Percentiles rank a stretch among this genome's conserved stretches.
Conservation (phyloP, 2,797 vertebrate genomes). For the Heteromormyrus szaboi region DNA sequence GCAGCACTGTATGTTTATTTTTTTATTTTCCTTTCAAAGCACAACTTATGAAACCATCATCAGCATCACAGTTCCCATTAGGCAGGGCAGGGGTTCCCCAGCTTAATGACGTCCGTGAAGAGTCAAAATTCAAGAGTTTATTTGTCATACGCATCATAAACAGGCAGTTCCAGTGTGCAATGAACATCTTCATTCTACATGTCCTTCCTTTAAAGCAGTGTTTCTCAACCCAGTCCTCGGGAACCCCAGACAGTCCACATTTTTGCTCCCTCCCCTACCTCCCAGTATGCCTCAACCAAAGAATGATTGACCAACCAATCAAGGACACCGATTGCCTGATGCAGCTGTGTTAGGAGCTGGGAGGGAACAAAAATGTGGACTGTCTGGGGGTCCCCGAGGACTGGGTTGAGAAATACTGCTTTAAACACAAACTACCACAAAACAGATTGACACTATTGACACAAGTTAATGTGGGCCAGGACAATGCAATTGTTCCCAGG, state of each 20-base stretch:
- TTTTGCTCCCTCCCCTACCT: too few species aligned
- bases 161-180: neutral
- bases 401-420: too few species aligned
- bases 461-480: neutral
- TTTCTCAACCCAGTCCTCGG: too few species aligned
- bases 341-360: too few species aligned
- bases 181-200: neutral
- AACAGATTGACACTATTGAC: neutral
- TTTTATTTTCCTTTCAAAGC: neutral
- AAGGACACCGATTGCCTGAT: too few species aligned
- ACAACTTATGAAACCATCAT: neutral
- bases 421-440: neutral
- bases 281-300: too few species aligned
- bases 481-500: neutral
- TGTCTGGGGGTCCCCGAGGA: too few species aligned
- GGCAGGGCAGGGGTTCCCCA: neutral
- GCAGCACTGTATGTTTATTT: neutral
- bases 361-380: too few species aligned
- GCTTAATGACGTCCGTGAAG: neutral
- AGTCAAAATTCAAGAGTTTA: neutral
- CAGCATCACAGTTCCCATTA: neutral
- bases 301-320: too few species aligned
- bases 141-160: neutral
- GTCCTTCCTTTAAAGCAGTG: neutral
- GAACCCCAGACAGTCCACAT: too few species aligned